These are phyloP conservation scores for Noctua fimbriata DNA, from an alignment of 2,888 invertebrate genomes.

Conservation along the genomic window DNA sequence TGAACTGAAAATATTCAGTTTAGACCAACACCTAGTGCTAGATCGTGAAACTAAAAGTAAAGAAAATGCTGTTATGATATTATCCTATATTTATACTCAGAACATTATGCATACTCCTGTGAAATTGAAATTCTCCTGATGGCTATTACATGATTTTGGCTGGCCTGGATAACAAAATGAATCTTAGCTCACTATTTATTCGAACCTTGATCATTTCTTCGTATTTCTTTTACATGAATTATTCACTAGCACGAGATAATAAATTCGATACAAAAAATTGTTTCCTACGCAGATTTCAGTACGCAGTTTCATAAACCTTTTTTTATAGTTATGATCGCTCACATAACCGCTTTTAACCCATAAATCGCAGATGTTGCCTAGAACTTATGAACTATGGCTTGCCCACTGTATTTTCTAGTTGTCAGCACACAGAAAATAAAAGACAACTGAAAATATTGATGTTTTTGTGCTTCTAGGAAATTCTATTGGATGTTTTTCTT, in stretches of 20 bases:
- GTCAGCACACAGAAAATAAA: conserved; percentile 40
- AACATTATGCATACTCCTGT: background rate
- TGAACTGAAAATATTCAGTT: background rate
- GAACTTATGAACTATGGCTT: conserved; percentile 36
- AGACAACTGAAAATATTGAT: conserved; percentile 22
- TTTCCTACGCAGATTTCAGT: conserved; percentile 13
- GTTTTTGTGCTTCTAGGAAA: conserved; percentile 3
- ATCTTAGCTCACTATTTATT: background rate
- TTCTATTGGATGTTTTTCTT: background rate
- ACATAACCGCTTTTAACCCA: conserved; percentile 39
- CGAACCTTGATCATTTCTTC: background rate
- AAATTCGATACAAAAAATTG: conserved; percentile 11
- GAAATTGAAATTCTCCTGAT: background rate
- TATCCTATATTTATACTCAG: background rate
- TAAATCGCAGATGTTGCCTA: conserved; percentile 54
- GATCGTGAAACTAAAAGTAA: background rate
- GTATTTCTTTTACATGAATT: background rate
- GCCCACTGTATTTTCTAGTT: conserved; percentile 29
- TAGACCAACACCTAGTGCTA: background rate
- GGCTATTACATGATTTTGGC: background rate
- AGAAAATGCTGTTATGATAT: background rate
- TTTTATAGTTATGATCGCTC: conserved; percentile 43
- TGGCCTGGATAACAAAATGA: background rate
- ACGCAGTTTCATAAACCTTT: conserved; percentile 42
- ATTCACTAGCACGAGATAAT: background rate